Conservation (phyloP, 2,888 invertebrate genomes). For the Cordylochernes scorpioides region DNA sequence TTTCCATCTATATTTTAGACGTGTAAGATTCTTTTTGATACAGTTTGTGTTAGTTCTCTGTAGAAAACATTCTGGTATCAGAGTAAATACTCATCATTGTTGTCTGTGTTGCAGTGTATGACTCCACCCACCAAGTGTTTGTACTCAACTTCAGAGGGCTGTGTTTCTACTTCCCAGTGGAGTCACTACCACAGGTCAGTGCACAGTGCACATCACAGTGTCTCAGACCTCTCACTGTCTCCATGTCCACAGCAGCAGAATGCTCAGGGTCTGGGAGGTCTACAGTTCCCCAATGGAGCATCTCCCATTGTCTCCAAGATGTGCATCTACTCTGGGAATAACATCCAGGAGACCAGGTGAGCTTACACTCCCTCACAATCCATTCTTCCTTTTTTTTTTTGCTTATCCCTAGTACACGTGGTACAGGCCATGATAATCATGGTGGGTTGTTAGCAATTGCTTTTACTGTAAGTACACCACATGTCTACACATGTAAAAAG, state of each 20-base stretch:
- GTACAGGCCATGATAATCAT: too few relatives aligned
- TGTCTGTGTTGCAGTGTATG: constrained; percentile 37
- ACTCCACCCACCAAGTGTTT: constrained; percentile 78
- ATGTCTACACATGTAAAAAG: too few relatives aligned
- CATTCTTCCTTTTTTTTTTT: too few relatives aligned
- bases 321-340: constrained; percentile 49
- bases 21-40: too few relatives aligned
- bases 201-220: not conserved
- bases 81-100: too few relatives aligned
- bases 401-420: too few relatives aligned
- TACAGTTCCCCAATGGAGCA: constrained; percentile 76
- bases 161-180: constrained; percentile 88
- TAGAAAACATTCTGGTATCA: too few relatives aligned
- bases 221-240: not conserved
- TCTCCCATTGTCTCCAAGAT: constrained; percentile 65
- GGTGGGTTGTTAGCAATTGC: too few relatives aligned
- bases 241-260: constrained; percentile 32
- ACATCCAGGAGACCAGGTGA: constrained; percentile 27
- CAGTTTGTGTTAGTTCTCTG: too few relatives aligned
- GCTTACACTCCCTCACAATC: too few relatives aligned
- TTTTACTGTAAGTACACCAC: too few relatives aligned
- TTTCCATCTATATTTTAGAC: too few relatives aligned
- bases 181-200: constrained; percentile 29
- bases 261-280: constrained; percentile 52
- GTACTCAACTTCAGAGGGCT: constrained; percentile 85